Evolutionary conservation across 2,888 invertebrate genomes (phyloP), one percentile per base, ranked within the genome.

Genomic region (Epicampocera succincta): DNA sequence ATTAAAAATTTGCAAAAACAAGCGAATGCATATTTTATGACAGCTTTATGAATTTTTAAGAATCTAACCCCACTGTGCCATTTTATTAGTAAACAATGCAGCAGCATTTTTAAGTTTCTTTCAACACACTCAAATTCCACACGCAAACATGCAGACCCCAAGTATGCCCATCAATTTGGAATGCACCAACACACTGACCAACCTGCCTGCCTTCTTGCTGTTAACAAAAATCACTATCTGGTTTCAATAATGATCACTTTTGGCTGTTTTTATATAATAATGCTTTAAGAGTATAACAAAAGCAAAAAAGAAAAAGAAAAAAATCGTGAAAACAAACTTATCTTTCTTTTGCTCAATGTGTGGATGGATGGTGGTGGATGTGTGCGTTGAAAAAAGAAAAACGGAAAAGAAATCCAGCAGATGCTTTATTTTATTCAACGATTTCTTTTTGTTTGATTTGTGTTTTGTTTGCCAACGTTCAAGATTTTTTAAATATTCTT

Each of bases 241-340:
- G 19, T 61, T 48, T 56, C 46, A 50, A 68, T 68, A 50, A 76
- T 68, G 48, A 69, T 69, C 66, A 68, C 40, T 40, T 63, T 71
- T 65, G 48, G 58, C 42, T 50, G 38, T 54, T 68, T 33, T 63
- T 29, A 13, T 15, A 38, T 38, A 46, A 58, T 52, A 44, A 46
- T 52, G 33, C 29, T 44, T 33, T 33, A 46, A 44, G 44, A 44
- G 25, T 17, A 44, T 58, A 33, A 9, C n/a, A n/a, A n/a, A n/a
- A n/a, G n/a, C n/a, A n/a, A n/a, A n/a, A n/a, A n/a, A n/a, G n/a
- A n/a, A n/a, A 29, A 4, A 29, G 29, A 33, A 33, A 33, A 33
- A 33, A 33, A 9, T 72, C 65, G 48, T 78, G 65, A 78, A 72
- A 65, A 78, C 65, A 75, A 75, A 80, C 72, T 80, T 77, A 69